Base-by-base conservation (phyloP, 2,113 vertebrate species). In the Toxotes jaculatrix region DNA sequence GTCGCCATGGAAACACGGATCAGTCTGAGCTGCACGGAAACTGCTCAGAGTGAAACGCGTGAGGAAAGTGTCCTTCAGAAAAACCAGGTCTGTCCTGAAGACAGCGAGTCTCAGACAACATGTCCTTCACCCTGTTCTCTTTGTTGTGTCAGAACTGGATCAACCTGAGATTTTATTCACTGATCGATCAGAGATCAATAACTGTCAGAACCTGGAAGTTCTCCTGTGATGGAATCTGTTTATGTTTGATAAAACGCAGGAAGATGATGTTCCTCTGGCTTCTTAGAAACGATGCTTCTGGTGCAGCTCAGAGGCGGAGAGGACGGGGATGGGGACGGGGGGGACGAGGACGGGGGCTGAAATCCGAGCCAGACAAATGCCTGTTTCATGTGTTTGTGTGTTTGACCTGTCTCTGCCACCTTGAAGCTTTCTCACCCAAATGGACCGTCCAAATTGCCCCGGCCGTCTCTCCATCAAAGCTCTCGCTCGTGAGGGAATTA, bases 401-500 rank as follows among this genome's bases (percentile, higher is more conserved):
- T 11, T 23, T 0, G 77, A 65, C 77, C 71, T 0, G 13, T 55
- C 66, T 65, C 68, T 79, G 85, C 86, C 87, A 69, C 90, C 86
- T 88, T 90, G 93, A 93, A 93, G 73, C 92, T 90, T 83, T 91
- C 82, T 84, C 92, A 87, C 91, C 88, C 93, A 95, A 95, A 94
- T 95, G 90, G 92, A 90, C 87, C 94, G 91, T 96, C 95, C 94
- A 95, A 94, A 94, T 84, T 77, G 49, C 77, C 12, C 91, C 90
- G 87, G 92, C 89, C 89, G 67, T 85, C 93, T 87, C 92, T 75
- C 93, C 95, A 96, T 97, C 95, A 96, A 96, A 96, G 95, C 82
- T 74, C 83, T 85, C 61, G 53, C 19, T 59, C 32, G 49, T 68
- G 55, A 78, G 79, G 47, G 73, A 83, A 86, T 79, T 69, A 88